These are phyloP conservation scores for Linepithema humile DNA, from an alignment of 1,140 invertebrate species.

Conservation along the genomic window DNA sequence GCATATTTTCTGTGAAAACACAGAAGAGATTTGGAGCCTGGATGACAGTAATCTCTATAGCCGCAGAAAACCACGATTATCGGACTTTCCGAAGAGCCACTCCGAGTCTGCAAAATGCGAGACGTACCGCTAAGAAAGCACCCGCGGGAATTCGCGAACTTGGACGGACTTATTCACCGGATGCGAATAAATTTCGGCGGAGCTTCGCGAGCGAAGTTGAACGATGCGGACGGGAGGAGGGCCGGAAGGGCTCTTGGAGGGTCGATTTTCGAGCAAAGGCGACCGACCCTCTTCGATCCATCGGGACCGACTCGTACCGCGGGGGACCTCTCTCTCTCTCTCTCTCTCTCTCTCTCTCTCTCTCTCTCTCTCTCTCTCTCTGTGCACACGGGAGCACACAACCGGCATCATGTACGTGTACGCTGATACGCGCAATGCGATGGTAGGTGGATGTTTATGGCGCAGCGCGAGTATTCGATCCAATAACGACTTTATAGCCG, in stretches of 20 bases:
- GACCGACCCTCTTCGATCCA: slow-evolving; percentile 39
- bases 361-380: too few relatives aligned
- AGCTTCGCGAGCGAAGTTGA: slow-evolving; percentile 6
- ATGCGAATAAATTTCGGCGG: slow-evolving; percentile 66
- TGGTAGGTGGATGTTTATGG: slow-evolving; percentile 41
- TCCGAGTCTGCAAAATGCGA: slow-evolving; percentile 28
- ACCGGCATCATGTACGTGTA: slow-evolving; percentile 5
- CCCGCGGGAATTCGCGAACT: slow-evolving; percentile 36
- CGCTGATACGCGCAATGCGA: not conserved
- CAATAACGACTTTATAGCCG: slow-evolving; percentile 58
- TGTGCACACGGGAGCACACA: slow-evolving; percentile 10
- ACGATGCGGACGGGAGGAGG: not conserved
- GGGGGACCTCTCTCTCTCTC: slow-evolving; percentile 30
- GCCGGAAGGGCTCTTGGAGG: not conserved
- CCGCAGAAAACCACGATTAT: slow-evolving; percentile 28
- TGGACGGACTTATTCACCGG: slow-evolving; percentile 35
- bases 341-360: too few relatives aligned
- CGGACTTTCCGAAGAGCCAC: not conserved
- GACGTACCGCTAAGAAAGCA: slow-evolving; percentile 32
- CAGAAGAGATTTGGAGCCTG: not conserved
- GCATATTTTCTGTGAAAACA: slow-evolving; percentile 18
- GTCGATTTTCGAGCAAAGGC: slow-evolving; percentile 45
- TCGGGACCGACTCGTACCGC: slow-evolving; percentile 33
- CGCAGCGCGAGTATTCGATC: slow-evolving; percentile 50
- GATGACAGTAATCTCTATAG: slow-evolving; percentile 1